A percentile compares a stretch with the other conserved stretches of the same genome.
phyloP scores from a whole-genome alignment of 2,888 invertebrate genomes.

The Horisme vitalbata region DNA sequence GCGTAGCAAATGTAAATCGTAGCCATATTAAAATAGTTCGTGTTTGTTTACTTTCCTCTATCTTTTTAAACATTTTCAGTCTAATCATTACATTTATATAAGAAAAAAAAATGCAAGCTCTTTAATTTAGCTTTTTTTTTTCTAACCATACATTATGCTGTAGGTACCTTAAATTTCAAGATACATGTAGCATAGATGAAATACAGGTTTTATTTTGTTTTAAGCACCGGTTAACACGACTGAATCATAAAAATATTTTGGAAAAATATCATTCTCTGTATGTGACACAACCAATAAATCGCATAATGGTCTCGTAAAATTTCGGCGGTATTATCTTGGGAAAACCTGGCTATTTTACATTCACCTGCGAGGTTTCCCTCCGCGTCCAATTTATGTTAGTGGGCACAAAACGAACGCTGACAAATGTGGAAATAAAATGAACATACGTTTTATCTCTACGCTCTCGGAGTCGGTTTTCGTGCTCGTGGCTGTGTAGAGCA shows the following conservation, averaged over 20 bases:
- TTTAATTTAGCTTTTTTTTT: too few relatives aligned
- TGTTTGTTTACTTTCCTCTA: constrained; percentile 19
- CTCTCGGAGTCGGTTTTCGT: constrained; percentile 69
- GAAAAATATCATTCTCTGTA: constrained; percentile 68
- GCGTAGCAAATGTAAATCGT: constrained; percentile 33
- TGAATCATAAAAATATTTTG: constrained; percentile 60
- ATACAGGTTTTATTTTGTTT: too few relatives aligned
- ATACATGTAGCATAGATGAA: too few relatives aligned
- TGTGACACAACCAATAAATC: constrained; percentile 80
- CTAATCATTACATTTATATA: too few relatives aligned
- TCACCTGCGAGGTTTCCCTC: constrained; percentile 81
- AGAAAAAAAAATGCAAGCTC: too few relatives aligned
- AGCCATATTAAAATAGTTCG: not conserved
- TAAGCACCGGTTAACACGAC: too few relatives aligned
- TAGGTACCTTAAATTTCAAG: too few relatives aligned
- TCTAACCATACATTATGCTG: too few relatives aligned
- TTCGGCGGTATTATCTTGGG: constrained; percentile 80
- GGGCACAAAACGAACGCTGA: constrained; percentile 83
- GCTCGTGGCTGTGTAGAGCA: constrained; percentile 44
- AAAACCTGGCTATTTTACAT: constrained; percentile 81
- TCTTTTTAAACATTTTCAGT: too few relatives aligned
- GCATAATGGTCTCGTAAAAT: constrained; percentile 81
- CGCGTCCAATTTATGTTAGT: constrained; percentile 82
- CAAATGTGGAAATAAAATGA: constrained; percentile 83
- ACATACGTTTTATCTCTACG: constrained; percentile 80